phyloP scores from a whole-genome alignment of 2,113 vertebrate genomes.

The Passer montanus region DNA sequence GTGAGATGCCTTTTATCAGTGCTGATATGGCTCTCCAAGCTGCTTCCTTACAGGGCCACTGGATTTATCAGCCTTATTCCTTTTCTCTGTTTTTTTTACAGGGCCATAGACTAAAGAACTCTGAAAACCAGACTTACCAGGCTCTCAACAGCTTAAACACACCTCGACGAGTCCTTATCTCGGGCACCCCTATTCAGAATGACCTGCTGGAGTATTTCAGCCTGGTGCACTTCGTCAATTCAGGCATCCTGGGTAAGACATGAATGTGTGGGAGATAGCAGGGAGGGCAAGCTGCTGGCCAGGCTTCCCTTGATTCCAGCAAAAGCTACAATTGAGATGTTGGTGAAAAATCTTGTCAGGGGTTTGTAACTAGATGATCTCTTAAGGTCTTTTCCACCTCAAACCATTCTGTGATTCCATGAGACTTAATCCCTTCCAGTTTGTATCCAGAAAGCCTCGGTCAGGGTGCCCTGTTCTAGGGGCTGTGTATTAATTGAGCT shows the following conservation, averaged over 20 bases:
- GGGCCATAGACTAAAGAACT: constrained; percentile 96
- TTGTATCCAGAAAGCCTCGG: neutral
- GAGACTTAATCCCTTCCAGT: neutral
- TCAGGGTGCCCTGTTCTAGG: neutral
- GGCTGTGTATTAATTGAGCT: neutral
- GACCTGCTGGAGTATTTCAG: constrained; percentile 98
- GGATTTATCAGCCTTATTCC: neutral
- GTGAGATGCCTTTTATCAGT: neutral
- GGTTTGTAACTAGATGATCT: neutral
- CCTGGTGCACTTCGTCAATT: constrained; percentile 95
- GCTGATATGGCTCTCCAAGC: neutral
- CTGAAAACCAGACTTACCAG: constrained; percentile 97
- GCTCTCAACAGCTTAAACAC: constrained; percentile 89
- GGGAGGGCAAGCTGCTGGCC: neutral
- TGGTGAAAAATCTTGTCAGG: neutral
- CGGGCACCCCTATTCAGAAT: constrained; percentile 96
- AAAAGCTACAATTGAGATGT: neutral
- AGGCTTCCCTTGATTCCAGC: neutral
- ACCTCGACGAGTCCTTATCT: constrained; percentile 91
- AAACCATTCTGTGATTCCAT: neutral
- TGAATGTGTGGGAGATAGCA: neutral
- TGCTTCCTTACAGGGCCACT: neutral
- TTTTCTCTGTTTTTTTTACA: constrained; percentile 45
- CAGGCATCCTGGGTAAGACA: constrained; percentile 89
- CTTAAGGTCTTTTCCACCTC: neutral